Conservation (phyloP, 1,140 invertebrate genomes). For the Pseudomyrmex concolor region DNA sequence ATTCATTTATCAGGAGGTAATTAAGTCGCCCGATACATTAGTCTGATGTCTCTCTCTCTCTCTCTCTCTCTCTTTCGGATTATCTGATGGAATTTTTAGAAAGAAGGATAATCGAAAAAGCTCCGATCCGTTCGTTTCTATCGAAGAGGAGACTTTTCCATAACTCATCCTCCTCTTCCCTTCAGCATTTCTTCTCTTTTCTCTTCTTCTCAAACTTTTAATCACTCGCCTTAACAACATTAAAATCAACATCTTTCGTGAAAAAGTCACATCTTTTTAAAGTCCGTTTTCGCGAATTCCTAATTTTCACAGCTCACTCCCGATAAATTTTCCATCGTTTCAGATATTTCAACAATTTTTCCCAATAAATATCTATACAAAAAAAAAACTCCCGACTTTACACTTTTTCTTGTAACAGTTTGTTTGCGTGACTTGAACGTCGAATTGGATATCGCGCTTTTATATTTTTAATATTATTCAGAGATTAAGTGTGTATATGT, state of each 20-base stretch:
- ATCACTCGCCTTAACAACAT: constrained; percentile 53
- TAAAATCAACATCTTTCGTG: constrained; percentile 46
- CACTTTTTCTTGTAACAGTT: no score
- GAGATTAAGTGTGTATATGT: no score
- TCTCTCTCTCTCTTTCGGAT: background rate
- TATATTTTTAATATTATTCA: no score
- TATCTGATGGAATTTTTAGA: constrained; percentile 47
- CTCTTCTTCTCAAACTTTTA: constrained; percentile 45
- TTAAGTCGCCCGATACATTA: constrained; percentile 35
- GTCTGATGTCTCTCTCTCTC: background rate
- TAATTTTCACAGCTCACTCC: background rate
- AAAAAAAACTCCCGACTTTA: no score
- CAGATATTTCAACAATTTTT: background rate
- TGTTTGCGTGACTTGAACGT: no score
- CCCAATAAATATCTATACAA: no score
- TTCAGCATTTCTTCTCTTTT: background rate
- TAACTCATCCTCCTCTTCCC: constrained; percentile 26
- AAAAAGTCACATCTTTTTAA: constrained; percentile 29
- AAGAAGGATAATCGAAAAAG: constrained; percentile 43
- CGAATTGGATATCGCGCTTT: no score
- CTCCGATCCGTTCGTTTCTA: constrained; percentile 25
- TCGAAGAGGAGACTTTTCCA: constrained; percentile 18
- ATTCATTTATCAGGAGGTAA: constrained; percentile 41
- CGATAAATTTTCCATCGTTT: constrained; percentile 25
- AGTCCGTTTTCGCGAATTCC: constrained; percentile 42